Base-by-base conservation (phyloP, 1,140 invertebrate species). In the Eufriesea mexicana region DNA sequence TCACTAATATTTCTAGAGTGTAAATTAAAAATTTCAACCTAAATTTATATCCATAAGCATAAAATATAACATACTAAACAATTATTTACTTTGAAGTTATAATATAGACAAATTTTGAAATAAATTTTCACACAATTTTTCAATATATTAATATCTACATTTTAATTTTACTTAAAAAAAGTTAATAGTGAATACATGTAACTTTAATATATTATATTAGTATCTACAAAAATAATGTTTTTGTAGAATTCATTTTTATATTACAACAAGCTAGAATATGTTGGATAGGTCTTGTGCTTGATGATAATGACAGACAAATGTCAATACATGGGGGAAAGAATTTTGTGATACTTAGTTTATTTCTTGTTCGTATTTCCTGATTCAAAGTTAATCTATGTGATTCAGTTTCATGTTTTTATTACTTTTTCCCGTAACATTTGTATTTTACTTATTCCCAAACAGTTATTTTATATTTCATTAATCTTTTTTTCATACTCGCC, bases 291-390 rank as follows among this genome's bases (percentile, higher is more conserved):
- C 64, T 70, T 70, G 64, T 83, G 28, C 47, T 57, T 45, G 35
- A 55, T 25, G 42, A 76, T 47, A 49, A 10, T 35, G n/a, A 73
- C 66, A 82, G 54, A 82, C 61, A 82, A 16, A 82, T 47, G 25
- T 70, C 35, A 51, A 28, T 47, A 45, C 54, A 45, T 68, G 28
- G 9, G 45, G 18, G 51, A 67, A 55, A 67, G 47, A 57, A 54
- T 70, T 28, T 61, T 54, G n/a, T 2, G 18, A 57, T 42, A 54
- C 23, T 78, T 71, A n/a, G 2, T 71, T 47, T 83, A 68, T 12
- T 45, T 82, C 20, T 66, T 12, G 12, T 54, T 20, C 59, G 23
- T 47, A 59, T 51, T 68, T 35, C 5, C 59, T 18, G 14, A 66
- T 54, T 5, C 35, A 16, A 47, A 79, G 23, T n/a, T 55, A 28